A percentile compares a stretch with the other conserved stretches of the same genome.
Evolutionary conservation across 2,797 vertebrate genomes (phyloP).

Genomic region (Babyrousa celebensis): DNA sequence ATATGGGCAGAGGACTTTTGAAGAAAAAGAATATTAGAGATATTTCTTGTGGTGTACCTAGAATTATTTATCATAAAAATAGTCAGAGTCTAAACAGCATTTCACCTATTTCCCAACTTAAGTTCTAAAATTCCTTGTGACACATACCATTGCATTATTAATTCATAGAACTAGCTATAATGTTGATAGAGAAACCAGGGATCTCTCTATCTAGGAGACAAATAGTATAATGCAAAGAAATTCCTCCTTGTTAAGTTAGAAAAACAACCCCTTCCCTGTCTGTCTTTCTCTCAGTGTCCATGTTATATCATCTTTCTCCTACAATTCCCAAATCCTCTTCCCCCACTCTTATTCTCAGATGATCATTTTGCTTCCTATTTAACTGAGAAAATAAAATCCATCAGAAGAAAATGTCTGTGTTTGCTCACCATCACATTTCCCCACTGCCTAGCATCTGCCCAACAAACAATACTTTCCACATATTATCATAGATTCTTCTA

Average conservation of each 20-base stretch:
- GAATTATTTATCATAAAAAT: slow-evolving; percentile 14
- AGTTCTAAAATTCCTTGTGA: not conserved
- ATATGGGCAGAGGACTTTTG: not conserved
- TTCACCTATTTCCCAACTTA: not conserved
- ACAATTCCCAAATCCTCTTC: not conserved
- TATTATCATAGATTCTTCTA: not conserved
- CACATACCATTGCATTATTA: not conserved
- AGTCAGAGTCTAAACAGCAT: not conserved
- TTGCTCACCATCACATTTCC: not conserved
- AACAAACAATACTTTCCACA: not conserved
- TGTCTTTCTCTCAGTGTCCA: not conserved
- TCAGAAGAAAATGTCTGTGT: not conserved
- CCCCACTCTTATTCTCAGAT: not conserved
- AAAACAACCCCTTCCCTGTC: not conserved
- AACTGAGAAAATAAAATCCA: not conserved
- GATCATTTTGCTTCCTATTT: not conserved
- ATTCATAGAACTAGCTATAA: not conserved
- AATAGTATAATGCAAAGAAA: not conserved
- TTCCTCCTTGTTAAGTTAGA: not conserved
- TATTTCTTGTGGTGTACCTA: not conserved
- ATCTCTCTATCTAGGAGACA: not conserved
- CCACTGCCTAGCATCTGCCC: not conserved
- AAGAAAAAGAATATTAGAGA: not conserved
- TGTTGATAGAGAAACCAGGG: not conserved
- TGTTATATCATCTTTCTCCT: not conserved